phyloP scores from a whole-genome alignment of 2,797 vertebrate species.

The Aselliscus stoliczkanus region DNA sequence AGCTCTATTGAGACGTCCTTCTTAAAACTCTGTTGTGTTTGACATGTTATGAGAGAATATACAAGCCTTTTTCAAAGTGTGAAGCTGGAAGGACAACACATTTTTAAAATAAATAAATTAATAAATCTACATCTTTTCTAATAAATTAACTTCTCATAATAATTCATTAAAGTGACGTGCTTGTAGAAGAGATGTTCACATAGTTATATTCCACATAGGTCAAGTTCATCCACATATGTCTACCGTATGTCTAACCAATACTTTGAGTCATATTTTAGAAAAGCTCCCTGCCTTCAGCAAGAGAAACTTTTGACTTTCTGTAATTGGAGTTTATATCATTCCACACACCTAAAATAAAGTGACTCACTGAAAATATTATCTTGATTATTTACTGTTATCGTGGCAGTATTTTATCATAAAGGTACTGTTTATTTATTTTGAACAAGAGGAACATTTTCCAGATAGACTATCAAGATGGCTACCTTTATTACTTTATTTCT shows the following conservation, averaged over 20 bases:
- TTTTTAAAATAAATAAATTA: background rate
- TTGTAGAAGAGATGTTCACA: background rate
- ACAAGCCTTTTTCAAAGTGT: background rate
- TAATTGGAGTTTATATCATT: background rate
- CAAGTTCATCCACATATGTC: background rate
- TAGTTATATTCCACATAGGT: background rate
- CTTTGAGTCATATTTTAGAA: background rate
- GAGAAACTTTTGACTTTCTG: background rate
- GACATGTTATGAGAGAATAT: background rate
- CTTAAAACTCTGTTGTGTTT: background rate
- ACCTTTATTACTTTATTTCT: background rate
- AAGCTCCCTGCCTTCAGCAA: background rate
- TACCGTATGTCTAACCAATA: background rate
- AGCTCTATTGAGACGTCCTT: background rate
- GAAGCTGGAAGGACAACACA: background rate
- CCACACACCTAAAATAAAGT: background rate
- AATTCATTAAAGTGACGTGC: background rate
- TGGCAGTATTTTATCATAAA: conserved; percentile 1
- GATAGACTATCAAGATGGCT: background rate
- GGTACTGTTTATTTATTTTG: background rate
- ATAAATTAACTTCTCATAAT: background rate
- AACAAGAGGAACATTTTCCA: background rate
- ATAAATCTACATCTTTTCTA: background rate
- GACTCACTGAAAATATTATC: background rate
- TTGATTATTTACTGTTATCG: background rate